Base-by-base conservation (phyloP, 1,140 invertebrate genomes). In the Thereuonema tuberculata region DNA sequence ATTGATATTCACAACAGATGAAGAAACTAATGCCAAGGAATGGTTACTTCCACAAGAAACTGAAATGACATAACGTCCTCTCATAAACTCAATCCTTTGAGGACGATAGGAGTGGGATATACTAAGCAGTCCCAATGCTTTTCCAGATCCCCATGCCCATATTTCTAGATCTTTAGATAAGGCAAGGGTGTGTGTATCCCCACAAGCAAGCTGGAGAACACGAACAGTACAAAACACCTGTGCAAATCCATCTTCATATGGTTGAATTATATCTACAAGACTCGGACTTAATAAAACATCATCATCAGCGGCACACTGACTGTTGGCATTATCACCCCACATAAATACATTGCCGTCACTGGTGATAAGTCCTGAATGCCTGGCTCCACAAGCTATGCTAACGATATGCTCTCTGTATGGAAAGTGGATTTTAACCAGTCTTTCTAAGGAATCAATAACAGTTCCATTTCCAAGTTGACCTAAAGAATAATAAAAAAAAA, bases 281-380 rank as follows among this genome's bases (percentile, higher is more conserved):
- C 5, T 46, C 17, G 59, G 59, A 37, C 43, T 15, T 17, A 26
- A 24, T 17, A 56, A 17, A 3, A 17, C 2, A 17, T 43, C n/a
- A 26, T 61, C 43, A 15, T 26, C 50, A 26, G 31, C 31, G 14
- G 48, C 61, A 29, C 61, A 62, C 49, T 62, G 61, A 27, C 29
- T 23, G 12, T 49, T n/a, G 1, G 14, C 23, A 25, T 62, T 62
- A 24, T 62, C 24, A 17, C 61, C 61, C 61, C 61, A 62, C 58
- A 62, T 60, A 26, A 52, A 62, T n/a, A 62, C 1, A 21, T 43
- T 17, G 15, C 61, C 61, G 24, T 53, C 28, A 25, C 46, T 26
- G 31, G 14, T 23, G n/a, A 61, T 2, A 17, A 58, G 58, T 43
- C 31, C 37, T 1, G 48, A 54, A 28, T 47, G n/a, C 1, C 43